Evolutionary conservation across 2,797 vertebrate genomes (phyloP).

Genomic region (Atherinosoma microstoma): DNA sequence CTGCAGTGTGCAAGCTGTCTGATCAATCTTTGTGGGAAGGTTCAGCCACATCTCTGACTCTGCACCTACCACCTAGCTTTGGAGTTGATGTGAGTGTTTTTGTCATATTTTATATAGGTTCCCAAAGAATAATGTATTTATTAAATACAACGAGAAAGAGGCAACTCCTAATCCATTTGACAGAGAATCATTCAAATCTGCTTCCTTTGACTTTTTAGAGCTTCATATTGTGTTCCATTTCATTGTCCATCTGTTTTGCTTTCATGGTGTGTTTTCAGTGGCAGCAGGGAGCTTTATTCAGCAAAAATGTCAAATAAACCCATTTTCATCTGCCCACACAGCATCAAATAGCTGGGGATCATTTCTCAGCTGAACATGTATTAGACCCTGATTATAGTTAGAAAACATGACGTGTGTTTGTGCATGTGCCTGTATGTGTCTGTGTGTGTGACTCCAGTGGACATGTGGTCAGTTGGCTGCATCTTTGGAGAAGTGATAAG

Average conservation of each 20-base stretch:
- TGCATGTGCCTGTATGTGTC: constrained; percentile 34
- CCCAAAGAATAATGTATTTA: not conserved
- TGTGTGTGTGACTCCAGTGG: constrained; percentile 86
- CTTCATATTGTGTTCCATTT: not conserved
- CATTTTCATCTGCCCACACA: not conserved
- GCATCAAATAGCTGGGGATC: not conserved
- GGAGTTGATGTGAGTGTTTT: not conserved
- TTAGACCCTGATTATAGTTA: not conserved
- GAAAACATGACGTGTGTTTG: constrained; percentile 29
- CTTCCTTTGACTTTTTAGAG: not conserved
- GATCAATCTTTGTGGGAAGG: not conserved
- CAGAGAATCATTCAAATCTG: not conserved
- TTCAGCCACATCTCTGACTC: not conserved
- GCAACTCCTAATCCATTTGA: not conserved
- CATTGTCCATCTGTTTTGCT: not conserved
- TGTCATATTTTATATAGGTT: not conserved
- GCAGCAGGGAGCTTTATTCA: not conserved
- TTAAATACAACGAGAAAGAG: not conserved
- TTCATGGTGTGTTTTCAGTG: not conserved
- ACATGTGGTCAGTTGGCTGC: constrained; percentile 99
- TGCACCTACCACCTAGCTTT: not conserved
- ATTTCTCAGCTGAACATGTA: not conserved
- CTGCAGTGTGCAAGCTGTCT: not conserved
- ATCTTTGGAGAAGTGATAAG: constrained; percentile 99
- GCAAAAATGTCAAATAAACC: not conserved